Conservation (phyloP, 92 coral and sea anemone species). For the Virgularia gustaviana region DNA sequence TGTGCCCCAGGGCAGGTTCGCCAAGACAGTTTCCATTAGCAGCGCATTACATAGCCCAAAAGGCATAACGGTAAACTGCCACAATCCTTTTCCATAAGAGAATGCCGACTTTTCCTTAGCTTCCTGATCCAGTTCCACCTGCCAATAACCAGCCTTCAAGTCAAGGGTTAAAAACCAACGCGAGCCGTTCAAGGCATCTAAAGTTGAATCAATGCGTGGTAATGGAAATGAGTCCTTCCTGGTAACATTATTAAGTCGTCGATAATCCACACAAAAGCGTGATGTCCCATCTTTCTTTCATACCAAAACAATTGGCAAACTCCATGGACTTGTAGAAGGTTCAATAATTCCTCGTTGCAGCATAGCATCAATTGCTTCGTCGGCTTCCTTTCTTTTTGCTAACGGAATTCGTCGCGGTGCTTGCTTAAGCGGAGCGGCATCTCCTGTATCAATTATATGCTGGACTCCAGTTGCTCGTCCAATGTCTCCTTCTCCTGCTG, state of each 20-base stretch:
- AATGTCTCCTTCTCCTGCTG: constrained; percentile 4
- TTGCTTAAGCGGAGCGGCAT: constrained; percentile 35
- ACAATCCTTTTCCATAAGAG: constrained; percentile 10
- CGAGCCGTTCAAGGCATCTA: constrained; percentile 40
- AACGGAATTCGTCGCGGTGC: constrained; percentile 39
- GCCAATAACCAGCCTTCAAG: constrained; percentile 41
- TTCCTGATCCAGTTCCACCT: constrained; percentile 21
- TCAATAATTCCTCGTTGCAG: constrained; percentile 21
- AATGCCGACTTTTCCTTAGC: constrained; percentile 38
- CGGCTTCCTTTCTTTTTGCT: constrained; percentile 27
- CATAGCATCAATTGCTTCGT: constrained; percentile 31
- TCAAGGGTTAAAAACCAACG: constrained; percentile 42
- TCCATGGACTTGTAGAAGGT: constrained; percentile 43
- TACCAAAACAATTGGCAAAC: constrained; percentile 31
- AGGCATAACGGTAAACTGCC: no score
- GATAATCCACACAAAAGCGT: constrained; percentile 35
- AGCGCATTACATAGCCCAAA: constrained; percentile 31
- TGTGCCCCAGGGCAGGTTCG: constrained; percentile 25
- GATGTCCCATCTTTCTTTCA: no score
- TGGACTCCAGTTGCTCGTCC: constrained; percentile 32
- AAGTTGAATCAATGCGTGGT: constrained; percentile 37
- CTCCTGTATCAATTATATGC: constrained; percentile 32
- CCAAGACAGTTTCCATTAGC: constrained; percentile 35
- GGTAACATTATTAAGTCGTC: constrained; percentile 29
- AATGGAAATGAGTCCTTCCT: constrained; percentile 26